Conservation (phyloP, 1,140 invertebrate genomes). For the Bathynomus jamesi region DNA sequence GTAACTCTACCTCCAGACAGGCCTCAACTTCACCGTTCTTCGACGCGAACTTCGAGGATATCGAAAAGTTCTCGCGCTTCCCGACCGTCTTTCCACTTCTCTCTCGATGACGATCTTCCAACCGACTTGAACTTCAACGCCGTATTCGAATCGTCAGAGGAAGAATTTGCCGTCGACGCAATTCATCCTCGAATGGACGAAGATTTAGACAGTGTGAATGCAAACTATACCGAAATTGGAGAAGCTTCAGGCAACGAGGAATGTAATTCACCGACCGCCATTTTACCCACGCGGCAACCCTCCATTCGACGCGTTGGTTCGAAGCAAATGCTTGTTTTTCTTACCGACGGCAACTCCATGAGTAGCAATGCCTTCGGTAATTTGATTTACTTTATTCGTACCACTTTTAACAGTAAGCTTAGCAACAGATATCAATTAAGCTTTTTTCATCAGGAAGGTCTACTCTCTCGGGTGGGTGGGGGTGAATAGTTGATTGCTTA, state of each 20-base stretch:
- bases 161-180: slow-evolving; percentile 30
- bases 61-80: background rate
- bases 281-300: slow-evolving; percentile 3
- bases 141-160: slow-evolving; percentile 29
- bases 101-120: slow-evolving; percentile 29
- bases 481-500: too few relatives aligned
- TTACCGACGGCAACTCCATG: slow-evolving; percentile 33
- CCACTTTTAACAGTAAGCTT: too few relatives aligned
- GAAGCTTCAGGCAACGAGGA: background rate
- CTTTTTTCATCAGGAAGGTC: too few relatives aligned
- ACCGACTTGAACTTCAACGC: slow-evolving; percentile 32
- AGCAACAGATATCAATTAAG: too few relatives aligned
- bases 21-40: background rate
- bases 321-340: slow-evolving; percentile 35
- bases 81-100: slow-evolving; percentile 14
- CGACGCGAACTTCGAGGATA: background rate
- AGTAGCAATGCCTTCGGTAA: too few relatives aligned
- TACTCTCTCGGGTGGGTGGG: too few relatives aligned
- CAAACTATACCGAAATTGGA: too few relatives aligned
- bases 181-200: too few relatives aligned
- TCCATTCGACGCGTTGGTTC: slow-evolving; percentile 33
- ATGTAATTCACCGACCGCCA: background rate
- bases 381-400: too few relatives aligned
- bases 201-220: background rate
- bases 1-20: slow-evolving; percentile 32